Conservation (phyloP, 1,140 invertebrate genomes). For the Oryctes rhinoceros region DNA sequence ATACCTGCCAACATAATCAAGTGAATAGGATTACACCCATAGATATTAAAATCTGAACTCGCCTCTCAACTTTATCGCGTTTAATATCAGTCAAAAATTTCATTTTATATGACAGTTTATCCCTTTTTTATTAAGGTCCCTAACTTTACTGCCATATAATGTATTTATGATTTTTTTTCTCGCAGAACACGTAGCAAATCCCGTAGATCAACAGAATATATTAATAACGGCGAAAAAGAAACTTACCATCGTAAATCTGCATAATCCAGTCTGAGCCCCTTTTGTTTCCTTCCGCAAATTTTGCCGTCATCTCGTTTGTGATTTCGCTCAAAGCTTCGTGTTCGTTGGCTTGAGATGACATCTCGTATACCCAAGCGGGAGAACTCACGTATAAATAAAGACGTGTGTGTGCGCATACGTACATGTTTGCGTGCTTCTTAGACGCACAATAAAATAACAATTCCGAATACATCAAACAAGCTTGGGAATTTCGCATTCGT, state of each 20-base stretch:
- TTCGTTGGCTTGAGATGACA: slow-evolving; percentile 24
- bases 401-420: background rate
- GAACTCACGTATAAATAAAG: background rate
- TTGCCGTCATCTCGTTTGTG: slow-evolving; percentile 20
- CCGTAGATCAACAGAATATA: slow-evolving; percentile 27
- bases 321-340: background rate
- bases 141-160: slow-evolving; percentile 24
- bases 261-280: slow-evolving; percentile 33
- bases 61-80: background rate
- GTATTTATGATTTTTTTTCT: slow-evolving; percentile 32
- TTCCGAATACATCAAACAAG: background rate
- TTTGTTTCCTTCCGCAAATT: slow-evolving; percentile 34
- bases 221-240: slow-evolving; percentile 27
- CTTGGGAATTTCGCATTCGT: background rate
- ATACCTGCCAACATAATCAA: background rate
- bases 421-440: background rate
- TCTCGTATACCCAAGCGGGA: background rate
- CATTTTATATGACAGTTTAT: slow-evolving; percentile 18
- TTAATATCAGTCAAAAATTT: slow-evolving; percentile 36
- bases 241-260: slow-evolving; percentile 31
- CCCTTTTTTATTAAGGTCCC: slow-evolving; percentile 27
- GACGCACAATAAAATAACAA: slow-evolving; percentile 5
- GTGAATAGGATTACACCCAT: background rate
- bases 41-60: slow-evolving; percentile 17
- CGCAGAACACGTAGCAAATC: slow-evolving; percentile 8